A percentile compares a stretch with the other conserved stretches of the same genome.
These are phyloP conservation scores for Varanus komodoensis DNA, from an alignment of 2,113 vertebrate species.

Conservation along the genomic window DNA sequence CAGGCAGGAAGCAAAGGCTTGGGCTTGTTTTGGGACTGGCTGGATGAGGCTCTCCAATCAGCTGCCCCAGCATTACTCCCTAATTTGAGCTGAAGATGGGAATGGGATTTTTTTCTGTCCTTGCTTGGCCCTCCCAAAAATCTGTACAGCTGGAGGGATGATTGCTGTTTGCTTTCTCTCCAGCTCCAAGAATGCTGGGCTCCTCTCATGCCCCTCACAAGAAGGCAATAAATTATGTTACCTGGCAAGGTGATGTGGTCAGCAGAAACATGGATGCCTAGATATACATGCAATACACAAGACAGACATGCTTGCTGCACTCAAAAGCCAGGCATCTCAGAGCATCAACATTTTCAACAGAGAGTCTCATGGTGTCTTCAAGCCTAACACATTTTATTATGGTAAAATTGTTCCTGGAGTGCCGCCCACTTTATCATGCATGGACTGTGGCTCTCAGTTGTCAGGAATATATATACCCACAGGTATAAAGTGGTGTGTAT, in stretches of 20 bases:
- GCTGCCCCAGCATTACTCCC: too few species aligned
- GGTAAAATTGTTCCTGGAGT: background rate
- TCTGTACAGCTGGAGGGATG: too few species aligned
- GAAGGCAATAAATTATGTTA: background rate
- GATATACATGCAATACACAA: background rate
- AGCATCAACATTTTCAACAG: background rate
- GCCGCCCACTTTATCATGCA: background rate
- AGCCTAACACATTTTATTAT: background rate
- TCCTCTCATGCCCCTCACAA: background rate
- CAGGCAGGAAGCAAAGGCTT: background rate
- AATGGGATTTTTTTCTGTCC: too few species aligned
- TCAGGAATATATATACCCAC: background rate
- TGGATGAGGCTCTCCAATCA: too few species aligned
- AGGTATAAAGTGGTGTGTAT: too few species aligned
- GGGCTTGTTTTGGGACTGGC: too few species aligned
- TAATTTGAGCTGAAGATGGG: too few species aligned
- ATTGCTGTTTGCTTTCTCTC: too few species aligned
- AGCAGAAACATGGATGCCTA: background rate
- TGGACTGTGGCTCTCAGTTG: background rate
- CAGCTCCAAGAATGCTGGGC: too few species aligned
- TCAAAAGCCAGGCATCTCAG: background rate
- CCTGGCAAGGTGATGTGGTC: background rate
- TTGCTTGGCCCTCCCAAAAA: too few species aligned
- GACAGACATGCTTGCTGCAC: background rate
- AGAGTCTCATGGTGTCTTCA: background rate